Base-by-base conservation (phyloP, 2,888 invertebrate species). In the Psylliodes chrysocephalus region DNA sequence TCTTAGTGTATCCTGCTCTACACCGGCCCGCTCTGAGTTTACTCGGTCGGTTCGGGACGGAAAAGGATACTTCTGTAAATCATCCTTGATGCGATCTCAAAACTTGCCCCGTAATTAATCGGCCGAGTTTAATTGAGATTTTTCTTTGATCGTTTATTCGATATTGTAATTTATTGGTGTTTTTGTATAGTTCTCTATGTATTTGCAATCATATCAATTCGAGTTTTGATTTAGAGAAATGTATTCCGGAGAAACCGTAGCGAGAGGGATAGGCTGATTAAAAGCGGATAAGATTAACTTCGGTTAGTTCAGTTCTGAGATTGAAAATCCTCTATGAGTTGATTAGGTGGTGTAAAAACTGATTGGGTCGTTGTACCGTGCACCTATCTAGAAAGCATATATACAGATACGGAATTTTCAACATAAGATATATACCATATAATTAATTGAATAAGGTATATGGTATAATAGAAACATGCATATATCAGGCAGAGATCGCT, bases 111-210 rank as follows among this genome's bases (percentile, higher is more conserved):
- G 78, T 80, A 81, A 81, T 81, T 81, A 81, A 80, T 81, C 81
- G 79, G 73, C 76, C 70, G 78, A 79, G 77, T 78, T 79, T 80
- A 81, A 80, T 80, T 80, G 81, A 79, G 80, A 80, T 79, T 81
- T 81, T 81, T 79, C 78, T 78, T 75, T 71, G 78, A 79, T 79
- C 78, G 75, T 74, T 75, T 72, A 73, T 74, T 75, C 77, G 80
- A 79, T 79, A 79, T 71, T 72, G 72, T 79, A 74, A 78, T 79
- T 79, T 80, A 79, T 78, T 71, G 77, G 75, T 73, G 73, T 74
- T 75, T 76, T 78, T 76, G 68, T 71, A 67, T 72, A 73, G 73
- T 76, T 75, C 70, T 66, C 63, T 57, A 69, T 73, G 66, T 71
- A 73, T 73, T 73, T 69, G 72, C 74, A 68, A 74, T 71, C 71